Evolutionary conservation across 2,113 vertebrate species (phyloP), one percentile per base, ranked within the genome.

Genomic region (Sarotherodon lohbergeri): DNA sequence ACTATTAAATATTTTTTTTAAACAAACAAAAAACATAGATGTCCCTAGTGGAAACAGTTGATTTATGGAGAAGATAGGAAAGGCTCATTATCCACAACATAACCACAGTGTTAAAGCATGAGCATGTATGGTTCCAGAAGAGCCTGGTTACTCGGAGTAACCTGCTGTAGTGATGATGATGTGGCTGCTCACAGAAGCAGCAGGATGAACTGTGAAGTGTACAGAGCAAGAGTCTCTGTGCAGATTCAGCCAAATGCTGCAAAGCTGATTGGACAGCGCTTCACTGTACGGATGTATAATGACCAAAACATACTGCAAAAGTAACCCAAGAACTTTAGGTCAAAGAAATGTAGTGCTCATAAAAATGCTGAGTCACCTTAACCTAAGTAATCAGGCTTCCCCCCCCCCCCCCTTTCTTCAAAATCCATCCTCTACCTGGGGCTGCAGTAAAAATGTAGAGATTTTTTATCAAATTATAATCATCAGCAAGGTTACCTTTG

Each of bases 341-440:
- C 27, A 78, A 78, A 78, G 2, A 78, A 78, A 78, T 50, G 71
- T 48, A 48, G 41, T 48, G 16, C 27, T 78, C 46, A 11, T 78
- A 78, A 50, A 78, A 11, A 39, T 50, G 71, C 71, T 78, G 43
- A 78, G 71, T 32, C 71, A 50, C 43, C 43, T 78, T 19, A 50
- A 50, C 46, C 43, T 43, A 50, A 50, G 43, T 13, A 29, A 32
- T 48, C 43, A 11, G 43, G 43, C 1, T 46, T 46, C 24, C 11
- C 12, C 2, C 4, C 0, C 22, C 1, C 14, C n/a, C n/a, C n/a
- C 61, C 4, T 66, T 66, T 66, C 61, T 66, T 66, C 34, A 66
- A 71, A 73, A 46, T 27, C 68, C 68, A 16, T 17, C 22, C 14
- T 46, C 5, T 73, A 73, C 6, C 6, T 32, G 43, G 46, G 46